phyloP scores from a whole-genome alignment of 2,888 invertebrate species.

The Neoaliturus tenellus region DNA sequence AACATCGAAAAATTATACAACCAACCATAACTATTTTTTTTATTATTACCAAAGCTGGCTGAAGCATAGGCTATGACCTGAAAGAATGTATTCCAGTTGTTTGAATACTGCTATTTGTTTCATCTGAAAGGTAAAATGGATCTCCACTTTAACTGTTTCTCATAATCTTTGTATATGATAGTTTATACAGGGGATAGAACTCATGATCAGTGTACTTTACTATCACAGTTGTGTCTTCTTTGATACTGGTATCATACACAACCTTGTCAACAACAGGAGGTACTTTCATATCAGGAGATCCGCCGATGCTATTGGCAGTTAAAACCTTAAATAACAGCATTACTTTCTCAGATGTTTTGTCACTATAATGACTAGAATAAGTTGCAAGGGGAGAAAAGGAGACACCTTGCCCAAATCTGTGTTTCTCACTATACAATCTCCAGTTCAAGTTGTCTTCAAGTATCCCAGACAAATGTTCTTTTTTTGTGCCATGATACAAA shows the following conservation, averaged over 20 bases:
- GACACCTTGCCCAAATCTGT: slow-evolving; percentile 43
- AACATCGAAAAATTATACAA: too few species aligned
- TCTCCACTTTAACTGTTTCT: neutral
- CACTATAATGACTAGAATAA: slow-evolving; percentile 40
- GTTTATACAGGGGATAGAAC: slow-evolving; percentile 49
- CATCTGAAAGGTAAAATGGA: too few species aligned
- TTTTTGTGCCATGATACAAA: slow-evolving; percentile 47
- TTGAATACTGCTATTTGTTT: too few species aligned
- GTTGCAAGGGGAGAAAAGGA: slow-evolving; percentile 38
- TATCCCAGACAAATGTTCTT: slow-evolving; percentile 6
- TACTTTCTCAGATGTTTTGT: slow-evolving; percentile 5
- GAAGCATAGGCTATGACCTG: too few species aligned
- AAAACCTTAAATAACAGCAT: slow-evolving; percentile 43
- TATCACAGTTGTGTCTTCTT: slow-evolving; percentile 39
- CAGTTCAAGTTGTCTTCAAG: slow-evolving; percentile 48
- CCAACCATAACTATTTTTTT: too few species aligned
- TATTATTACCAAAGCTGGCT: too few species aligned
- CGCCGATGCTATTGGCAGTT: slow-evolving; percentile 1
- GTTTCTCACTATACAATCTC: slow-evolving; percentile 33
- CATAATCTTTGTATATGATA: neutral
- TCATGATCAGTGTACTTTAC: slow-evolving; percentile 50
- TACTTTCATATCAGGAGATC: slow-evolving; percentile 29
- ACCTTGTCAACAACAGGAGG: neutral
- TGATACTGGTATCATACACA: slow-evolving; percentile 40
- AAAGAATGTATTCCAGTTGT: too few species aligned